phyloP scores from a whole-genome alignment of 1,140 invertebrate genomes.

The Zaprionus vittiger region DNA sequence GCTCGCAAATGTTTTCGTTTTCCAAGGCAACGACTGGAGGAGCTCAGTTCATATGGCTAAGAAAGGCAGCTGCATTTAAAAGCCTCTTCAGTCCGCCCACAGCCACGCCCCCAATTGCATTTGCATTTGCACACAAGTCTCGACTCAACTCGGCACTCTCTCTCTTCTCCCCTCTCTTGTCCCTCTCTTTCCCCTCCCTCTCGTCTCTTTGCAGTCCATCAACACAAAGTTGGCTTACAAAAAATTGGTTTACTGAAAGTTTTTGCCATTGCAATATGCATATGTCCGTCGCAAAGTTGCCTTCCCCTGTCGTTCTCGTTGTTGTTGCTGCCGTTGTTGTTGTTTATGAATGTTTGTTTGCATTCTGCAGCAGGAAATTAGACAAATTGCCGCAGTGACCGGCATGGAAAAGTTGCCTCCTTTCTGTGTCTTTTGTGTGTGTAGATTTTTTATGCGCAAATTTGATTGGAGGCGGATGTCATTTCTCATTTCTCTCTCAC shows the following conservation, averaged over 20 bases:
- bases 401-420: conserved; percentile 28
- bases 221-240: conserved; percentile 34
- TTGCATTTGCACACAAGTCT: conserved; percentile 36
- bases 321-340: conserved; percentile 18
- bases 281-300: conserved; percentile 47
- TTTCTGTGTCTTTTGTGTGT: conserved; percentile 4
- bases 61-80: conserved; percentile 58
- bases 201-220: conserved; percentile 23
- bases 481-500: too few relatives aligned
- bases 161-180: background rate
- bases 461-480: conserved; percentile 27
- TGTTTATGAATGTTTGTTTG: conserved; percentile 52
- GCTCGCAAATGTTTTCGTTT: conserved; percentile 72
- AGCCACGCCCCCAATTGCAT: conserved; percentile 22
- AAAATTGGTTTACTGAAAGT: conserved; percentile 56
- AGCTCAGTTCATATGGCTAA: conserved; percentile 30
- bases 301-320: conserved; percentile 25
- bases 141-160: background rate
- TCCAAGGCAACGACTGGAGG: conserved; percentile 52
- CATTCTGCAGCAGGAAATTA: conserved; percentile 52
- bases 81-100: conserved; percentile 27
- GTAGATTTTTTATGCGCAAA: conserved; percentile 23
- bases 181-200: background rate
- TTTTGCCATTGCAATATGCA: conserved; percentile 55
- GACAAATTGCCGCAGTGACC: conserved; percentile 56